A percentile compares a stretch with the other conserved stretches of the same genome.
Evolutionary conservation across 2,797 vertebrate genomes (phyloP).

Genomic region (Epinephelus awoara): DNA sequence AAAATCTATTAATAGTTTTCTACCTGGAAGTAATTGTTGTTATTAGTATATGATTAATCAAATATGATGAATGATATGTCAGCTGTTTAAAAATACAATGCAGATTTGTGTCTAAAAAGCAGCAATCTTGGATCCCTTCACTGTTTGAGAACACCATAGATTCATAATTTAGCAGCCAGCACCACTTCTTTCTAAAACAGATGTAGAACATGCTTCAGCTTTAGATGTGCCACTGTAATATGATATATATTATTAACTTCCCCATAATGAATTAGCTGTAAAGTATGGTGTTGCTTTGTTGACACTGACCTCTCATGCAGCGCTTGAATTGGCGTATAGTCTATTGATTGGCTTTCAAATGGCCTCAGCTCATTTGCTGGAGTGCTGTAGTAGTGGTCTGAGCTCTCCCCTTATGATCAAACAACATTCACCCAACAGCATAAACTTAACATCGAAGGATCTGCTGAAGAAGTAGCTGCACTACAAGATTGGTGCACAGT

Average conservation of each 20-base stretch:
- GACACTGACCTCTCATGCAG: constrained; percentile 17
- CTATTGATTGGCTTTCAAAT: constrained; percentile 16
- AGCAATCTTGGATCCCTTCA: background rate
- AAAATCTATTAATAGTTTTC: too few relatives aligned
- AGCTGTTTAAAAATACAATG: background rate
- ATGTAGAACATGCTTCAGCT: background rate
- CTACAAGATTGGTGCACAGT: background rate
- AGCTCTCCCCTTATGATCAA: constrained; percentile 7
- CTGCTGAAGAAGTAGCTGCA: background rate
- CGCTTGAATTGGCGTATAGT: constrained; percentile 9
- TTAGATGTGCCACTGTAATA: background rate
- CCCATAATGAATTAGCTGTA: constrained; percentile 6
- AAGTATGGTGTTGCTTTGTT: constrained; percentile 7
- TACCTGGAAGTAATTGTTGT: too few relatives aligned
- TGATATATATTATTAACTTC: background rate
- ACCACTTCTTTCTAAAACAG: background rate
- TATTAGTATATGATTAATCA: too few relatives aligned
- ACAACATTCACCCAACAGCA: background rate
- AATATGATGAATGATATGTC: background rate
- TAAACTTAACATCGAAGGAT: background rate
- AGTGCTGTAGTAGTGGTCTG: background rate
- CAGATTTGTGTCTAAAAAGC: background rate
- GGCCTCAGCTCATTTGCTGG: constrained; percentile 13
- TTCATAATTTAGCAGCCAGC: background rate
- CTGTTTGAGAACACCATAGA: background rate